A percentile compares a stretch with the other conserved stretches of the same genome.
Evolutionary conservation across 2,113 vertebrate species (phyloP).

Genomic region (Manacus vitellinus): DNA sequence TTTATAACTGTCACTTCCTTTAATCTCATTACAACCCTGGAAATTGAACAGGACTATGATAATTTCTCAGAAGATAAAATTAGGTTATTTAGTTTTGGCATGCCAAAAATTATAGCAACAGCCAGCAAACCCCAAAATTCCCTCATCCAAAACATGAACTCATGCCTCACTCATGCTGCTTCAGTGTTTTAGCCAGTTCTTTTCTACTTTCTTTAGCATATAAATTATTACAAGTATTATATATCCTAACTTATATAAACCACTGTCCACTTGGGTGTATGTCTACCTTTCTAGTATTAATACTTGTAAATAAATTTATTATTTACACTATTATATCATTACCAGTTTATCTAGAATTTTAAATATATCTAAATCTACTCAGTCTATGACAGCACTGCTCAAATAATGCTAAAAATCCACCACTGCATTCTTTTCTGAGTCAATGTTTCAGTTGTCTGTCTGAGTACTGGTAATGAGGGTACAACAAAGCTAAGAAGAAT

Average conservation of each 20-base stretch:
- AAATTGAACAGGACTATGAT: neutral
- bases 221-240: neutral
- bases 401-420: neutral
- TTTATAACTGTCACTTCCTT: neutral
- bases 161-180: neutral
- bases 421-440: neutral
- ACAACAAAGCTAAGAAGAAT: neutral
- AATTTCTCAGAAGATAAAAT: neutral
- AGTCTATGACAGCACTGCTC: neutral
- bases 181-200: neutral
- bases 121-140: neutral
- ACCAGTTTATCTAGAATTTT: neutral
- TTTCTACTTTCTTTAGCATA: neutral
- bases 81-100: neutral
- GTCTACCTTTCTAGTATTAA: neutral
- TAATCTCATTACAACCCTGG: neutral
- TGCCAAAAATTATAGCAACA: neutral
- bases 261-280: neutral
- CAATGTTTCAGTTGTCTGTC: neutral
- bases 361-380: neutral
- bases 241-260: neutral
- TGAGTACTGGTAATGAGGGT: neutral
- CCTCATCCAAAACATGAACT: neutral
- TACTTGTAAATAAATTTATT: neutral
- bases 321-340: neutral